These are phyloP conservation scores for Oegoconia quadripuncta DNA, from an alignment of 2,888 invertebrate genomes.

Conservation along the genomic window DNA sequence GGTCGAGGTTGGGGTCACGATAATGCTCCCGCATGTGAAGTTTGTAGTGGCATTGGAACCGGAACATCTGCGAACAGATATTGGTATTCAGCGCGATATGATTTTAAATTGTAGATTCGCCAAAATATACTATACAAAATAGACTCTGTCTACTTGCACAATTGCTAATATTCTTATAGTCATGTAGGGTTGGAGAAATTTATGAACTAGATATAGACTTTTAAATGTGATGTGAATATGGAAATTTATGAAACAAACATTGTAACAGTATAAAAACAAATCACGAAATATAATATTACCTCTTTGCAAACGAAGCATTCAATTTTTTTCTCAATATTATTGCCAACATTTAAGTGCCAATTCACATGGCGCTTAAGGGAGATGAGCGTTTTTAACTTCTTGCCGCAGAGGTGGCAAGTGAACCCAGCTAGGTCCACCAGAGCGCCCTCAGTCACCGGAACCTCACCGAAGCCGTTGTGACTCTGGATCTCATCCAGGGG, in stretches of 20 bases:
- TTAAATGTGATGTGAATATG: too few relatives aligned
- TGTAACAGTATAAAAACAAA: too few relatives aligned
- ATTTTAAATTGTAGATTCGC: too few relatives aligned
- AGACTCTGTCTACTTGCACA: background rate
- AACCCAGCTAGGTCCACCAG: conserved; percentile 56
- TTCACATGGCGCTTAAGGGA: conserved; percentile 68
- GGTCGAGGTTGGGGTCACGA: conserved; percentile 58
- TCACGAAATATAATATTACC: too few relatives aligned
- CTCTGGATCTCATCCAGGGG: conserved; percentile 70
- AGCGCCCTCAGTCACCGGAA: conserved; percentile 35
- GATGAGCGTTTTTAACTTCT: conserved; percentile 62
- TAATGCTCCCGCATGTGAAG: conserved; percentile 70
- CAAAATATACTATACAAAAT: too few relatives aligned
- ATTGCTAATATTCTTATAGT: background rate
- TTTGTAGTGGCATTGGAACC: conserved; percentile 65
- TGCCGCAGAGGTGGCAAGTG: conserved; percentile 65
- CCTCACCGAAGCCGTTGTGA: conserved; percentile 71
- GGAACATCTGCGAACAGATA: conserved; percentile 49
- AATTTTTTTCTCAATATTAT: conserved; percentile 50
- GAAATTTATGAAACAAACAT: too few relatives aligned
- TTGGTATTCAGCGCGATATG: background rate
- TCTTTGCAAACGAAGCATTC: conserved; percentile 70
- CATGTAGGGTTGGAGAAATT: background rate
- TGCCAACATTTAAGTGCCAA: conserved; percentile 66
- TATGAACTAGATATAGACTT: too few relatives aligned